Base-by-base conservation (phyloP, 2,797 vertebrate genomes). In the Tapera naevia region DNA sequence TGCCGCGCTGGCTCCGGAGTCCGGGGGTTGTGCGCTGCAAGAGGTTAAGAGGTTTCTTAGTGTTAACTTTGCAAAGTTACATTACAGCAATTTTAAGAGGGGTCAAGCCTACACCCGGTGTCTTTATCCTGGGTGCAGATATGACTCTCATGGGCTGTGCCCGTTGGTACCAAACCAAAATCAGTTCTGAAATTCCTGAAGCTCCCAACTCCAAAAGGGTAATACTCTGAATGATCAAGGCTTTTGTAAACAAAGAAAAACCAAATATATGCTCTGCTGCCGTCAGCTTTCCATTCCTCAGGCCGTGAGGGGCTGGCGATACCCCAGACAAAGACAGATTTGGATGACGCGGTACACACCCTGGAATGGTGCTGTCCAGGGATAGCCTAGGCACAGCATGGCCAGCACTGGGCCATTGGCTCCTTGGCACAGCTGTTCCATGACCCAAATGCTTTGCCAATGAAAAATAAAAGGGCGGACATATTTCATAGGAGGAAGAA, bases 11-110 rank as follows among this genome's bases (percentile, higher is more conserved):
- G 97, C 74, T 97, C 98, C 12, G 98, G 97, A 95, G 97, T 98
- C 71, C 96, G 97, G 35, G 97, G 97, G 95, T 99, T 99, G 96
- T 98, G 98, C 16, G 99, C 99, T 99, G 96, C 62, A 92, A 86
- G 80, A 93, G 82, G 92, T 4, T 1, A 83, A 93, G 51, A 7
- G 2, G 33, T 10, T 24, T 2, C 8, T 95, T 30, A 93, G 71
- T 18, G 12, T 11, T 23, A 45, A 1, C 25, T 13, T 2, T 1
- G 9, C 35, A 51, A 18, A 2, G 9, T 50, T 28, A 10, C 7
- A 0, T 10, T 23, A 32, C 21, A 35, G 45, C 56, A 10, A 6
- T 43, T 14, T 13, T 19, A 50, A 41, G 78, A 39, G 7, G 25
- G 4, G 28, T 22, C 8, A 2, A 23, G n/a, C 2, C 32, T 19